These are phyloP conservation scores for Drosophila kambysellisi DNA, from an alignment of 2,888 invertebrate species.

Conservation along the genomic window DNA sequence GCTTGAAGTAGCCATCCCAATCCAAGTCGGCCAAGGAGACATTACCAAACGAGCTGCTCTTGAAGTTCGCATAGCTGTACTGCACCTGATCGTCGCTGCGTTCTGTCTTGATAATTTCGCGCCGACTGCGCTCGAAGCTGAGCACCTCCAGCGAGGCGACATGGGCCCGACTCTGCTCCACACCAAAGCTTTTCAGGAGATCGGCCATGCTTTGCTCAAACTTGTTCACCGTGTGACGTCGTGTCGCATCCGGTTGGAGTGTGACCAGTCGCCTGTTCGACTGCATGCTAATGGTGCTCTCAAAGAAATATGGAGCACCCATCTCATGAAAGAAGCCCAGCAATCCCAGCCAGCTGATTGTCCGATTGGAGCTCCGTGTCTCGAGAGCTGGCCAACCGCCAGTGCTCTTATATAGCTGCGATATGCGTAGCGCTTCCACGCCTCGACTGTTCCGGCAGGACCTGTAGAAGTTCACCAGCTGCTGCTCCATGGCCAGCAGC, in stretches of 20 bases:
- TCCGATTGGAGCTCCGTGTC: conserved; percentile 52
- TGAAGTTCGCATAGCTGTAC: conserved; percentile 76
- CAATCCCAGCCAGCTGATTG: conserved; percentile 72
- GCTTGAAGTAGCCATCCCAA: conserved; percentile 82
- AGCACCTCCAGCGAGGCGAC: conserved; percentile 81
- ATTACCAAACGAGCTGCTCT: conserved; percentile 58
- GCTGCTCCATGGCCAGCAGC: conserved; percentile 79
- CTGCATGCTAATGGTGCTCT: conserved; percentile 74
- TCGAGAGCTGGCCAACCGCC: conserved; percentile 84
- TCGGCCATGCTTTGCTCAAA: conserved; percentile 81
- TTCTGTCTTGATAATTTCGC: conserved; percentile 72
- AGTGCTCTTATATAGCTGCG: conserved; percentile 76
- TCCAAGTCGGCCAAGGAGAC: conserved; percentile 58
- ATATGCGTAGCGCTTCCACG: conserved; percentile 67
- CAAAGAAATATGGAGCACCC: conserved; percentile 82
- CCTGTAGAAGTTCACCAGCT: conserved; percentile 80
- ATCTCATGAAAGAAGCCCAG: conserved; percentile 80
- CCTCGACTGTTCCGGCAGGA: conserved; percentile 78
- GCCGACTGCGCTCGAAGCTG: conserved; percentile 79
- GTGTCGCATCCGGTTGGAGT: conserved; percentile 69
- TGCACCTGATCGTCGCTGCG: conserved; percentile 61
- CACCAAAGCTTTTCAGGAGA: conserved; percentile 71
- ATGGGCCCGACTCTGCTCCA: conserved; percentile 78
- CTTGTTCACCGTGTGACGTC: conserved; percentile 76
- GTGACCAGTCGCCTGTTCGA: conserved; percentile 80